A percentile compares a stretch with the other conserved stretches of the same genome.
Evolutionary conservation across 1,140 invertebrate species (phyloP).

Genomic region (Drosophila nannoptera): DNA sequence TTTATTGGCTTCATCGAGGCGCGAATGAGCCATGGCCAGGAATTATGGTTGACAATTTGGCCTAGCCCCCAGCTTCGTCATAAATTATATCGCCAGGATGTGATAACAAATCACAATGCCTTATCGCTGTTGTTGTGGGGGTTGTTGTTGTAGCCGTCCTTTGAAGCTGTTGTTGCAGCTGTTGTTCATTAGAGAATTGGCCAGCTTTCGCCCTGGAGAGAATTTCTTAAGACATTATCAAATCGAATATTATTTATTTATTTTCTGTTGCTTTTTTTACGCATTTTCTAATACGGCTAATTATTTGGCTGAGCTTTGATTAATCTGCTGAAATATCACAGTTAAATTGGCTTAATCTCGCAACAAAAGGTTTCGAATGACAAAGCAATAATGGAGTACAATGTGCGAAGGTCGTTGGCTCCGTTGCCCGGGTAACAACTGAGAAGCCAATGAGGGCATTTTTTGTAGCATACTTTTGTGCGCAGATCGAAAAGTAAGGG

Average conservation of each 20-base stretch:
- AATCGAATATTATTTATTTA: neutral
- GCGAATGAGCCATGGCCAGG: constrained; percentile 52
- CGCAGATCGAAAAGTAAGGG: too few species aligned
- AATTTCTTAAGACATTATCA: neutral
- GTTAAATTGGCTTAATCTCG: too few species aligned
- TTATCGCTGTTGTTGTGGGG: constrained; percentile 7
- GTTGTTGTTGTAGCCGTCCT: constrained; percentile 1
- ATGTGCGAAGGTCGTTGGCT: too few species aligned
- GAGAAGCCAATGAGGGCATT: too few species aligned
- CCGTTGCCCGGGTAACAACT: too few species aligned
- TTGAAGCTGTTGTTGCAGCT: constrained; percentile 1
- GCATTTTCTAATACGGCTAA: neutral
- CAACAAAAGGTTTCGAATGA: too few species aligned
- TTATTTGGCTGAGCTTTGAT: too few species aligned
- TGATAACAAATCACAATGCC: constrained; percentile 38
- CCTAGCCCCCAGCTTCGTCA: neutral
- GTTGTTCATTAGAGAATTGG: constrained; percentile 39
- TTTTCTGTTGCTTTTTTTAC: too few species aligned
- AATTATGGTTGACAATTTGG: constrained; percentile 69
- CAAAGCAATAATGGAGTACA: too few species aligned
- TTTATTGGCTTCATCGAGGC: constrained; percentile 74
- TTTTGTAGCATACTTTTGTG: too few species aligned
- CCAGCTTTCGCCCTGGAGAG: neutral
- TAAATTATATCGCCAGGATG: constrained; percentile 17
- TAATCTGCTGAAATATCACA: too few species aligned